A percentile compares a stretch with the other conserved stretches of the same genome.
Evolutionary conservation across 2,113 vertebrate genomes (phyloP).

Genomic region (Protobothrops flavoviridis): DNA sequence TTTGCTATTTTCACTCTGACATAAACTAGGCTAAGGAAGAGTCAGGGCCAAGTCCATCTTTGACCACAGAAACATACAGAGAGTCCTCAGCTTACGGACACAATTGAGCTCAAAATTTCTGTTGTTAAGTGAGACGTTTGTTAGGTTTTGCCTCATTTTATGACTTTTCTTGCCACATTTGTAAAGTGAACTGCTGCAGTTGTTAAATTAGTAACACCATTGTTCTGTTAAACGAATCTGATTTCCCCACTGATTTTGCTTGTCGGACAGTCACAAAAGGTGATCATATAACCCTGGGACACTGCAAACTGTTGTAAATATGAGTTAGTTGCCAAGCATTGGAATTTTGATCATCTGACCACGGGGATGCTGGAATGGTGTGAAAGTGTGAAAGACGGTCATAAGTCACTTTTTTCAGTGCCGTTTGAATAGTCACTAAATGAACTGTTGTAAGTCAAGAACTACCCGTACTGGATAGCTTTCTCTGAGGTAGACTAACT

Average conservation of each 20-base stretch:
- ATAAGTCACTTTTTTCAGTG: neutral
- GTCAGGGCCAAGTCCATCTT: neutral
- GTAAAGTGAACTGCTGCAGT: neutral
- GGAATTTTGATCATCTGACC: neutral
- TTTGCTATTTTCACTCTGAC: neutral
- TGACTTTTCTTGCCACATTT: neutral
- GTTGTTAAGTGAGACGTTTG: neutral
- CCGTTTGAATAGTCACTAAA: neutral
- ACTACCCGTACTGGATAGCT: neutral
- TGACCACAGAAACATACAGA: neutral
- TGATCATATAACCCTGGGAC: too few species aligned
- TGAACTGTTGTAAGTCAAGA: neutral
- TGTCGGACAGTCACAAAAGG: neutral
- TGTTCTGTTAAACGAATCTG: neutral
- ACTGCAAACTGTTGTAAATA: neutral
- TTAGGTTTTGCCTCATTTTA: neutral
- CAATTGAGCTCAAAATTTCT: neutral
- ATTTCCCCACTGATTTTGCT: neutral
- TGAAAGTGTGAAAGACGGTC: neutral
- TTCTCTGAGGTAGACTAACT: neutral
- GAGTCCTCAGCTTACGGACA: neutral
- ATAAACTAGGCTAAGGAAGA: neutral
- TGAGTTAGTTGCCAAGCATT: neutral
- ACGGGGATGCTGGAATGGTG: neutral
- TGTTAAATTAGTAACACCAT: neutral